Base-by-base conservation (phyloP, 2,113 vertebrate species). In the Cercopithecus mona region DNA sequence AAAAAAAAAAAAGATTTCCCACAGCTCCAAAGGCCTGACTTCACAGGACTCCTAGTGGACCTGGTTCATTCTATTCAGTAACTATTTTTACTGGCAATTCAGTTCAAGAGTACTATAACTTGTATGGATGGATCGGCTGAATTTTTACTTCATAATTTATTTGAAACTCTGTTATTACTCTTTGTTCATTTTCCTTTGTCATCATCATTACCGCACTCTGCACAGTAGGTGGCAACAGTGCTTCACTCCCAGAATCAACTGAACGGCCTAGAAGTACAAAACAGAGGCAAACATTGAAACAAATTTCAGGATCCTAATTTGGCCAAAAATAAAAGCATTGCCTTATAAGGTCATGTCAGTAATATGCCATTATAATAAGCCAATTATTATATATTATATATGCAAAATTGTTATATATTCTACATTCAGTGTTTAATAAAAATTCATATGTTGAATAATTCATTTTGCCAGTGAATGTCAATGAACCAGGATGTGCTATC, bases 181-280 rank as follows among this genome's bases (percentile, higher is more conserved):
- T 82, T 86, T 93, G 27, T 48, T 82, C 43, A 4, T 75, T 90
- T 84, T 52, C 79, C 55, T 88, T 93, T 97, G 64, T 81, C n/a
- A 27, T 50, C 2, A 1, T 80, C 22, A n/a, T 94, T 90, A 59
- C 25, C 30, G 30, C 0, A 0, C 5, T 81, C 5, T 80, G 8
- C 45, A 72, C 97, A 92, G 88, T 93, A 93, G 98, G 80, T 94
- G 98, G 97, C 94, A 11, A 72, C 35, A 61, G 96, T 93, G 91
- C 45, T 89, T 84, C 70, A 88, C 70, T 80, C 27, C 20, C 66
- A 40, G 68, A 94, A 83, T 88, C 61, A 50, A 90, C 43, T 18
- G 8, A 6, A 0, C 18, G 40, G 8, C 57, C 35, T 84, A 66
- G 38, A n/a, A 64, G 25, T 3, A 2, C 13, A 61, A 78, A 85